Evolutionary conservation across 1,140 invertebrate species (phyloP), one percentile per base, ranked within the genome.

Genomic region (Cherax destructor): DNA sequence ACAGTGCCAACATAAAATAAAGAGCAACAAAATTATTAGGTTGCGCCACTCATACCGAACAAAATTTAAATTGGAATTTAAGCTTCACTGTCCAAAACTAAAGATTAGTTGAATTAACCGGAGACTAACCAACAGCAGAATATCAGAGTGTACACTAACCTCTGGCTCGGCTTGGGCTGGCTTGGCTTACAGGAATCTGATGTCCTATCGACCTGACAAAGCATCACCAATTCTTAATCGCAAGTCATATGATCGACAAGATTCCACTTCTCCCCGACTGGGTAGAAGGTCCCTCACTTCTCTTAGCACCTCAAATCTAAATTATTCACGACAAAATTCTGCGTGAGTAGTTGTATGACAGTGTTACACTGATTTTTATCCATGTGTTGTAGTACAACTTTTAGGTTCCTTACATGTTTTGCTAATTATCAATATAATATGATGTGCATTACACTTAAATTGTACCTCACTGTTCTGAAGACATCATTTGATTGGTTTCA

Each of bases 191-290:
- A 90, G 88, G 76, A 90, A 85, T 84, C 88, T 90, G 88, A 84
- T 85, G 83, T 59, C 80, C 65, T 56, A 83, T 84, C 88, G 88
- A 76, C 80, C 88, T 77, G 88, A 90, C 80, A 90, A 85, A 90
- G 80, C 88, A 56, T 90, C 88, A 79, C 88, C 88, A 69, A 84
- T 90, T 84, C 88, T 90, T 65, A 85, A 81, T 84, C 88, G 88
- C 88, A 83, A 85, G 88, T 84, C 87, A 79, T 93, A 93, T 79
- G 93, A 93, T 24, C 93, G 93, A n/a, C 93, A 94, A 83, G 94
- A 94, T 41, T 93, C 94, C 24, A 94, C 94, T 56, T 94, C 94
- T 18, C 94, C 94, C 78, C 92, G 94, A 61, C 93, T 93, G 52
- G 93, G 85, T 72, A 93, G 94, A 69, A 93, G 93, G 87, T 92